Evolutionary conservation across 2,113 vertebrate species (phyloP).

Genomic region (Hyperoodon ampullatus): DNA sequence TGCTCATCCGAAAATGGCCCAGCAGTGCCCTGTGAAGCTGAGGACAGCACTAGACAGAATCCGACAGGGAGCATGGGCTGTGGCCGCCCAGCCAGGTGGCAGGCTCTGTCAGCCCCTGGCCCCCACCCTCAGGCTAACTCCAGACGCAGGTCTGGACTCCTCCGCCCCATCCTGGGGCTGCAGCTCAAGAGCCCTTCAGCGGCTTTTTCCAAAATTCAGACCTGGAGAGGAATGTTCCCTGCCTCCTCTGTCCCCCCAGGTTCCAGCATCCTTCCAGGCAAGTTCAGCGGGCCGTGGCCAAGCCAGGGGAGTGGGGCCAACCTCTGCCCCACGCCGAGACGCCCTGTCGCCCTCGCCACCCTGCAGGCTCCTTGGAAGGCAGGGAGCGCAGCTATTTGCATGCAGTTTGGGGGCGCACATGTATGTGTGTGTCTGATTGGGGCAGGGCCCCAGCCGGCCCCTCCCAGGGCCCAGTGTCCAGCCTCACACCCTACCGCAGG

Average conservation of each 20-base stretch:
- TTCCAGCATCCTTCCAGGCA: background rate
- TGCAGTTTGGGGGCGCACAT: background rate
- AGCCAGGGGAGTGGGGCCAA: no score
- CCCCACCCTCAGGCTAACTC: background rate
- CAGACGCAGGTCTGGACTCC: background rate
- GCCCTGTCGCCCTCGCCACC: fast-evolving
- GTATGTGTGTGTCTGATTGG: background rate
- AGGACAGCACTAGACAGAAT: background rate
- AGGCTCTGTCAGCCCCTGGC: background rate
- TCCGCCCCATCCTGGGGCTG: background rate
- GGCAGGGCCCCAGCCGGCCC: background rate
- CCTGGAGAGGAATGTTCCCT: no score
- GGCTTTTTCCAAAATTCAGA: background rate
- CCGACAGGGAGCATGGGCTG: background rate
- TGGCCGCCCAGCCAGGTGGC: background rate
- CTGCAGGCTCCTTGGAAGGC: fast-evolving
- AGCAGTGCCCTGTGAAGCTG: background rate
- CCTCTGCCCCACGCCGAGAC: background rate
- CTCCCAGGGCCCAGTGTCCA: background rate
- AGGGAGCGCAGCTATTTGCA: fast-evolving
- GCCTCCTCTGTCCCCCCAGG: no score
- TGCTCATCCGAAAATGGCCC: background rate
- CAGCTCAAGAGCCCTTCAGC: background rate
- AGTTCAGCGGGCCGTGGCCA: fast-evolving
- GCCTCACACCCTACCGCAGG: background rate